Percentiles rank a stretch among this genome's conserved stretches.
Conservation (phyloP, 2,888 invertebrate species). For the Dryocosmus kuriphilus region DNA sequence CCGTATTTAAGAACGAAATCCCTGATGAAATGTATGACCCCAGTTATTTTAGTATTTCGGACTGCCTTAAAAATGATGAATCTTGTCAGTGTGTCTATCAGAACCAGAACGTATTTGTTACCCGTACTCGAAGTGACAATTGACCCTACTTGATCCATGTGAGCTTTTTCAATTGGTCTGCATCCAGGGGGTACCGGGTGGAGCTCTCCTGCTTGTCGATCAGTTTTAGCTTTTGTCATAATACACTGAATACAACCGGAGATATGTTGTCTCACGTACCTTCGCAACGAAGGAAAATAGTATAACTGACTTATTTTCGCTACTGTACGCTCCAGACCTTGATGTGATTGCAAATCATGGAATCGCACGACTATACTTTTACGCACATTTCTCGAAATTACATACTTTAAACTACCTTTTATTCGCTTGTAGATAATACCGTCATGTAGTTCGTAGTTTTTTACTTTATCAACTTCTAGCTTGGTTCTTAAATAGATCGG, state of each 20-base stretch:
- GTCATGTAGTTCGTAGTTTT: slow-evolving; percentile 18
- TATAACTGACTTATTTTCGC: slow-evolving; percentile 39
- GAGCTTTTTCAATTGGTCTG: too few relatives aligned
- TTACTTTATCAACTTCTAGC: too few relatives aligned
- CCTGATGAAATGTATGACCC: too few relatives aligned
- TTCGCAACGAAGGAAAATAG: slow-evolving; percentile 45
- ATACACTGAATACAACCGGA: slow-evolving; percentile 45
- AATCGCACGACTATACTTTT: slow-evolving; percentile 17
- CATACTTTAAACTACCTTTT: neutral
- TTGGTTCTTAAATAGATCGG: too few relatives aligned
- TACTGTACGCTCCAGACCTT: slow-evolving; percentile 42
- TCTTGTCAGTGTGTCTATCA: too few relatives aligned
- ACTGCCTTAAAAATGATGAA: too few relatives aligned
- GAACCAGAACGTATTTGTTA: neutral
- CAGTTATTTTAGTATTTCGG: too few relatives aligned
- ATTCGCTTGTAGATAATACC: neutral
- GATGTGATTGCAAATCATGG: slow-evolving; percentile 43
- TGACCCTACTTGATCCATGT: neutral
- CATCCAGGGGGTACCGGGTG: neutral
- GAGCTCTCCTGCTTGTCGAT: slow-evolving; percentile 40
- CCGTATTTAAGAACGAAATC: too few relatives aligned
- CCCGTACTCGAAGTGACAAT: neutral
- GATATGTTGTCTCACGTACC: slow-evolving; percentile 46
- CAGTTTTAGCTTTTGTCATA: slow-evolving; percentile 36
- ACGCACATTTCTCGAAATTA: neutral